A percentile compares a stretch with the other conserved stretches of the same genome.
Conservation (phyloP, 1,140 invertebrate species). For the Brachionus sp. region DNA sequence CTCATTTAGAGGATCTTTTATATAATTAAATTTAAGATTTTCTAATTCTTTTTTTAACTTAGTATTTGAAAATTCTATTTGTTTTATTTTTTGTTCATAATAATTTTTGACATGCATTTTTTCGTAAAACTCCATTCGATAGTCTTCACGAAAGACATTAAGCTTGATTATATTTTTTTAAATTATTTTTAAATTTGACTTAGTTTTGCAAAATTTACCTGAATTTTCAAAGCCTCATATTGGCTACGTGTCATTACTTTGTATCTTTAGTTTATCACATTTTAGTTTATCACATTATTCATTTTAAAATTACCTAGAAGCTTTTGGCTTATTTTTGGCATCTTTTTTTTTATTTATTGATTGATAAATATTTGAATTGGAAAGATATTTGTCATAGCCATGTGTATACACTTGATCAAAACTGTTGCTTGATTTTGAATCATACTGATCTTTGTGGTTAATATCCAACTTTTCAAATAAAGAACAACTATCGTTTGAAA, state of each 20-base stretch:
- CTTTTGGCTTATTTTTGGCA: neutral
- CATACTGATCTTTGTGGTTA: neutral
- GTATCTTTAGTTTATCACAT: neutral
- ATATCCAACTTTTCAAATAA: neutral
- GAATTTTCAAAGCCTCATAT: conserved; percentile 12
- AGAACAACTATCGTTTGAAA: neutral
- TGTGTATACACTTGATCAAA: no score
- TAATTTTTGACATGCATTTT: conserved; percentile 6
- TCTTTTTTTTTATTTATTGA: neutral
- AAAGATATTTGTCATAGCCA: neutral
- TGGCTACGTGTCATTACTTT: neutral
- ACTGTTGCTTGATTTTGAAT: neutral
- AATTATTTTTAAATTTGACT: neutral
- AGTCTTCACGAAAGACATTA: conserved; percentile 8
- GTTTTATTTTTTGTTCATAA: neutral
- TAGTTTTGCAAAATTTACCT: neutral
- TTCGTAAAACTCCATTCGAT: neutral
- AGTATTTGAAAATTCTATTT: neutral
- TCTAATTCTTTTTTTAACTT: neutral
- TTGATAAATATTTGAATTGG: neutral
- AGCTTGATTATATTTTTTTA: neutral
- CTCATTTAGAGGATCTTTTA: neutral
- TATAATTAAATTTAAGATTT: neutral
- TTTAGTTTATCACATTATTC: no score
- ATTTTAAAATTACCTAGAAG: neutral